Evolutionary conservation across 2,797 vertebrate species (phyloP).

Genomic region (Catostomus latipinnis): DNA sequence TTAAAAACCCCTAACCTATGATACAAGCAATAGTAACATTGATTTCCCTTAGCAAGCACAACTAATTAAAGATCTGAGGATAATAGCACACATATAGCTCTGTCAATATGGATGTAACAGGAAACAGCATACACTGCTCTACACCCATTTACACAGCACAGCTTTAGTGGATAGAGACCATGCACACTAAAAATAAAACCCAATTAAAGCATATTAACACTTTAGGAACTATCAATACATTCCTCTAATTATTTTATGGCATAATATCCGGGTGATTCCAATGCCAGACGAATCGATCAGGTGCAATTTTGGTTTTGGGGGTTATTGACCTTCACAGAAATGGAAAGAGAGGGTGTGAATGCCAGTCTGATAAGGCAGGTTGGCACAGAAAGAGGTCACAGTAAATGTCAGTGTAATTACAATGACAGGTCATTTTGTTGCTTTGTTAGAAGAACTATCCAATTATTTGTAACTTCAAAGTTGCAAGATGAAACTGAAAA

Average conservation of each 20-base stretch:
- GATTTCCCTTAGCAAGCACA: conserved; percentile 6
- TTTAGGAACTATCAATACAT: conserved; percentile 36
- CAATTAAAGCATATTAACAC: conserved; percentile 39
- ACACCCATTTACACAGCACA: conserved; percentile 11
- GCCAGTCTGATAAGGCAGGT: conserved; percentile 7
- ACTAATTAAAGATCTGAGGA: conserved; percentile 9
- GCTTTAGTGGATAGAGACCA: neutral
- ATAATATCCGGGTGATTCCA: conserved; percentile 3
- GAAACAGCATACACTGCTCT: conserved; percentile 10
- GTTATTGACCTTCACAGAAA: conserved; percentile 36
- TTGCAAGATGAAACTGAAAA: conserved; percentile 4
- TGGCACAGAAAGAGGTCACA: conserved; percentile 28
- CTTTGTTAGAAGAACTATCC: conserved; percentile 22
- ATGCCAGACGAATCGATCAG: conserved; percentile 28
- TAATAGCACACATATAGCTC: neutral
- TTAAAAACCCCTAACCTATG: neutral
- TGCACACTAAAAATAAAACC: conserved; percentile 28
- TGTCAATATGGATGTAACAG: conserved; percentile 24
- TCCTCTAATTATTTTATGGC: conserved; percentile 36
- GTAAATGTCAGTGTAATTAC: conserved; percentile 43
- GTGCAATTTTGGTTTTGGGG: conserved; percentile 30
- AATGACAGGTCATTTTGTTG: conserved; percentile 28
- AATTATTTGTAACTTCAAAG: conserved; percentile 11
- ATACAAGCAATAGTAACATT: neutral
- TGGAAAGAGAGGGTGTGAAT: conserved; percentile 1